These are phyloP conservation scores for Caenorhabditis imperialis DNA, from an alignment of 2,888 invertebrate species.

Conservation along the genomic window DNA sequence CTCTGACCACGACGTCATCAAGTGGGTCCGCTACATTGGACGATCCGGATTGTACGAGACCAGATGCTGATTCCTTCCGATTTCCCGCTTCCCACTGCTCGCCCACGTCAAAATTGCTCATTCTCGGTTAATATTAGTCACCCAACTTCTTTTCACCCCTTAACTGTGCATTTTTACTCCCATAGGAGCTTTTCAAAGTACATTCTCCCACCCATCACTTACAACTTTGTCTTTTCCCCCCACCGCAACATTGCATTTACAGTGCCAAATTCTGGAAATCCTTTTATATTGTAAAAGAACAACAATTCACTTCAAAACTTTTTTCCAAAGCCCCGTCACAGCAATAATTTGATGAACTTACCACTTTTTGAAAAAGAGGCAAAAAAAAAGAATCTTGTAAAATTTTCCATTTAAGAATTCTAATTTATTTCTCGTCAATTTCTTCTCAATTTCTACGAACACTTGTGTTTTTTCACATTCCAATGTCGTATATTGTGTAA, in stretches of 20 bases:
- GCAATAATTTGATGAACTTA: neutral
- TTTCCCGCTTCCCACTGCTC: neutral
- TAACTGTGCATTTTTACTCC: slow-evolving; percentile 1
- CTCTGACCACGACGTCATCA: slow-evolving; percentile 99
- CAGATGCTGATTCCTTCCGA: slow-evolving; percentile 84
- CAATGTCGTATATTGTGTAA: slow-evolving; percentile 5
- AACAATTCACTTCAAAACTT: too few relatives aligned
- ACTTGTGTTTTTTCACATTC: slow-evolving; percentile 35
- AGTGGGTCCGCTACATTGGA: slow-evolving; percentile 99
- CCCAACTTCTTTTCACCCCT: neutral
- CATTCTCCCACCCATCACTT: neutral
- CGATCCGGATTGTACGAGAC: slow-evolving; percentile 99
- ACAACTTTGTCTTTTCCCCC: neutral
- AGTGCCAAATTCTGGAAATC: too few relatives aligned
- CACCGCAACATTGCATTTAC: too few relatives aligned
- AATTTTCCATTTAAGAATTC: neutral
- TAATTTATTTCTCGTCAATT: slow-evolving; percentile 23
- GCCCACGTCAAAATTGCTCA: slow-evolving; percentile 20
- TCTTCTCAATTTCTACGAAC: slow-evolving; percentile 15
- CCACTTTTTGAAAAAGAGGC: neutral
- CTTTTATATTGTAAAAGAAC: too few relatives aligned
- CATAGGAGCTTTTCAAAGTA: neutral
- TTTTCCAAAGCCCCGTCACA: too few relatives aligned
- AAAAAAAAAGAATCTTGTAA: neutral
- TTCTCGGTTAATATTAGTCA: slow-evolving; percentile 8